Percentiles rank a stretch among this genome's conserved stretches.
Conservation (phyloP, 1,140 invertebrate species). For the Brachionus angularis region DNA sequence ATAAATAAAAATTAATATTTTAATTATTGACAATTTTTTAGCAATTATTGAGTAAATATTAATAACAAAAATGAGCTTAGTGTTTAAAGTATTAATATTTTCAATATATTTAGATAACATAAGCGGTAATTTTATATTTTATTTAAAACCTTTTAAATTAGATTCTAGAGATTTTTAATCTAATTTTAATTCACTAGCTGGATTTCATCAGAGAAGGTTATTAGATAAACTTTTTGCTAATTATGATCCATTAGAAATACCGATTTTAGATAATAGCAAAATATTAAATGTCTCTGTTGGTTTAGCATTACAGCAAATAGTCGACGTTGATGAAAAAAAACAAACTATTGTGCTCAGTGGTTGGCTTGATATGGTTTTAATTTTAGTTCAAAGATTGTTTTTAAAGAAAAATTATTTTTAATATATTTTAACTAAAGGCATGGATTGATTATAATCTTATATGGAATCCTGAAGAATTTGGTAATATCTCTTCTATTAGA, state of each 20-base stretch:
- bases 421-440: conserved; percentile 65
- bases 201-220: conserved; percentile 12
- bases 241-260: conserved; percentile 73
- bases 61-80: too few species aligned
- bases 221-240: conserved; percentile 13
- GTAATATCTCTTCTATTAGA: conserved; percentile 87
- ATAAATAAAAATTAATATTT: too few species aligned
- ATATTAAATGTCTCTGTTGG: conserved; percentile 91
- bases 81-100: too few species aligned
- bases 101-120: too few species aligned
- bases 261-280: conserved; percentile 91
- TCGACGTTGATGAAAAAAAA: conserved; percentile 55
- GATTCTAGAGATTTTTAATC: too few species aligned
- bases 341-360: conserved; percentile 40
- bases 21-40: too few species aligned
- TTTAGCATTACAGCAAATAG: conserved; percentile 97
- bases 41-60: too few species aligned
- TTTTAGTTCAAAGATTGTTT: neutral
- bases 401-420: neutral
- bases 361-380: conserved; percentile 34
- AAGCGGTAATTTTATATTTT: too few species aligned
- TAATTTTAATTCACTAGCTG: neutral
- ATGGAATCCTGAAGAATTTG: conserved; percentile 93
- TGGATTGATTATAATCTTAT: conserved; percentile 97
- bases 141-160: too few species aligned